Conservation (phyloP, 1,140 invertebrate genomes). For the Caerostris extrusa region DNA sequence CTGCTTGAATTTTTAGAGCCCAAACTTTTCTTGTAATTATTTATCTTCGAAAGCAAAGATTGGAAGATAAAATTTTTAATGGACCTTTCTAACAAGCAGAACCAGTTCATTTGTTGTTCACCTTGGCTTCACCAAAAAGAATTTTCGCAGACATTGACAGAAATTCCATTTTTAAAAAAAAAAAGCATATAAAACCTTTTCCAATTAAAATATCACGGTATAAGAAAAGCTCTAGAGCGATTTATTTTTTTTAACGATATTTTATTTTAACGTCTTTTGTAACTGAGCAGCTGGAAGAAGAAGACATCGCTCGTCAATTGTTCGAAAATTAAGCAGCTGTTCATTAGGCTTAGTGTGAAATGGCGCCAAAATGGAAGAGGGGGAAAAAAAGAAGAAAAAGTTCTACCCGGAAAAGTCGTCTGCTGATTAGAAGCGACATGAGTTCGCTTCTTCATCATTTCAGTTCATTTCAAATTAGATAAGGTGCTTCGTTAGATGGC, state of each 20-base stretch:
- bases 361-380: not conserved
- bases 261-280: not conserved
- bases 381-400: not conserved
- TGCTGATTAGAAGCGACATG: slow-evolving; percentile 14
- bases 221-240: not conserved
- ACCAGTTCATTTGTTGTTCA: not conserved
- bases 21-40: not conserved
- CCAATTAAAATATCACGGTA: slow-evolving; percentile 20
- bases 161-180: not conserved
- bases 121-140: not conserved
- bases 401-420: not conserved
- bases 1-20: no score
- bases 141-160: not conserved
- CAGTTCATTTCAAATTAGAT: slow-evolving; percentile 9
- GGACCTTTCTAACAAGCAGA: not conserved
- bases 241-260: not conserved
- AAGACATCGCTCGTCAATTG: slow-evolving; percentile 8
- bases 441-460: slow-evolving; percentile 8
- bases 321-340: slow-evolving; percentile 36
- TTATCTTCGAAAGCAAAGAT: not conserved
- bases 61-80: not conserved
- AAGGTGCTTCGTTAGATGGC: not conserved
- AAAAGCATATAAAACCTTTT: not conserved
- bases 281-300: not conserved
- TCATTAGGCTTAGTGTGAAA: not conserved